Percentiles rank a stretch among this genome's conserved stretches.
Conservation (phyloP, 1,140 invertebrate species). For the Steinernema feltiae region DNA sequence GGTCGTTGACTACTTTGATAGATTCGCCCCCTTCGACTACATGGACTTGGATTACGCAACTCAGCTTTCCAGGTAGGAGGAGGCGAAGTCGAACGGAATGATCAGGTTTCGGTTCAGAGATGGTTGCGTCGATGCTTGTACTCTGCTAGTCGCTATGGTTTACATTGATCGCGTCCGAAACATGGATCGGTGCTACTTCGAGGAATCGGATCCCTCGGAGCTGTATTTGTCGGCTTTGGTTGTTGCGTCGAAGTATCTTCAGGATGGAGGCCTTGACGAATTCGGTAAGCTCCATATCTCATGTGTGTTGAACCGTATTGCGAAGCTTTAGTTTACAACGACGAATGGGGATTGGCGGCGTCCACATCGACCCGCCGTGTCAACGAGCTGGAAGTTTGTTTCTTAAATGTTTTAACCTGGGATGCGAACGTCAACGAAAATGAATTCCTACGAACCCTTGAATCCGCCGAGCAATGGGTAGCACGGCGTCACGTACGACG, state of each 20-base stretch:
- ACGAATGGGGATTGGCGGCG: slow-evolving; percentile 43
- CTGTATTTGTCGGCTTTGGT: slow-evolving; percentile 50
- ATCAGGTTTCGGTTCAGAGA: slow-evolving; percentile 16
- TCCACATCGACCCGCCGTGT: slow-evolving; percentile 1
- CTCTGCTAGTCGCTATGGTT: slow-evolving; percentile 48
- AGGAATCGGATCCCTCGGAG: slow-evolving; percentile 43
- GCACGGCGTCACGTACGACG: slow-evolving; percentile 16
- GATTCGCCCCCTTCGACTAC: slow-evolving; percentile 37
- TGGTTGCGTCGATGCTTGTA: slow-evolving; percentile 41
- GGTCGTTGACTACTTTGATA: slow-evolving; percentile 50
- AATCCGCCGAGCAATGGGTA: slow-evolving; percentile 27
- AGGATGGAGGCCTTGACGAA: slow-evolving; percentile 45
- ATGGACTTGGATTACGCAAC: slow-evolving; percentile 39
- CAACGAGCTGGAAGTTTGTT: slow-evolving; percentile 30
- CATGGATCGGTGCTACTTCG: slow-evolving; percentile 35
- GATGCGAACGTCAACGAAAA: slow-evolving; percentile 24
- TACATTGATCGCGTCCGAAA: slow-evolving; percentile 48
- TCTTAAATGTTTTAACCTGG: slow-evolving; percentile 28
- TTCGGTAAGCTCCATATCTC: too few species aligned
- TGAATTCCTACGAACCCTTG: slow-evolving; percentile 28
- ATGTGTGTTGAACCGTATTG: too few species aligned
- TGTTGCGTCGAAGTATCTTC: slow-evolving; percentile 49
- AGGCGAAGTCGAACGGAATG: background rate
- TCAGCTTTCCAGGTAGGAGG: slow-evolving; percentile 24
- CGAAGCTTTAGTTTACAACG: slow-evolving; percentile 51